phyloP scores from a whole-genome alignment of 2,113 vertebrate species.

The Blennius ocellaris region DNA sequence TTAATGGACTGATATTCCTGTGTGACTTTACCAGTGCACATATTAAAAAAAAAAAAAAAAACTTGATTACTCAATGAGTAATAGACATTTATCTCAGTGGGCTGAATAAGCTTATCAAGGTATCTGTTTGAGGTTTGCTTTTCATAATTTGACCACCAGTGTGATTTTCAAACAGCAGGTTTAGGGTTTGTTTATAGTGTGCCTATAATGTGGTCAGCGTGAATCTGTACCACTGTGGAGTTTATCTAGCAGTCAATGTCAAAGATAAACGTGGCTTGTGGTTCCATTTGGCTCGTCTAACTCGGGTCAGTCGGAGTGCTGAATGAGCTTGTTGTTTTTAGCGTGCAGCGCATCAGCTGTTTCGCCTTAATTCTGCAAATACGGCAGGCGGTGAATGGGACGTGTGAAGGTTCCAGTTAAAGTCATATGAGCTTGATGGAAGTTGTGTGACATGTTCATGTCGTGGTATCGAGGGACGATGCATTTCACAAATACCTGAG shows the following conservation, averaged over 20 bases:
- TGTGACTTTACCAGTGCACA: no score
- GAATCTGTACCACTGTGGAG: no score
- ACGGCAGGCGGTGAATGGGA: constrained; percentile 18
- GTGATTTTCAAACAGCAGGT: not conserved
- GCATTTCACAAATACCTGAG: not conserved
- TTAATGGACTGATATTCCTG: no score
- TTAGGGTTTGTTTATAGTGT: no score
- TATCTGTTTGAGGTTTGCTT: not conserved
- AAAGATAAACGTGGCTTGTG: not conserved
- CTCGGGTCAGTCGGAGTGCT: not conserved
- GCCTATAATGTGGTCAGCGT: not conserved
- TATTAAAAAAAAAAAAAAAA: no score
- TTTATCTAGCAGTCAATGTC: not conserved
- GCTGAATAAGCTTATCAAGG: not conserved
- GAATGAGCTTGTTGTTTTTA: not conserved
- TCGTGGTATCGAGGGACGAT: constrained; percentile 26
- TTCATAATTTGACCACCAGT: not conserved
- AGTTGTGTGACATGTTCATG: constrained; percentile 43
- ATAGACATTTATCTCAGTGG: no score
- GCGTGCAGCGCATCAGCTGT: not conserved
- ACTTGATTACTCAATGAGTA: no score
- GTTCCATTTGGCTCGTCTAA: not conserved
- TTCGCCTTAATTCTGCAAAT: constrained; percentile 11
- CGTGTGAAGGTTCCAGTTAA: constrained; percentile 17
- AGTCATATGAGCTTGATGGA: constrained; percentile 42